Conservation (phyloP, 2,113 vertebrate genomes). For the Genyomyrus donnyi region DNA sequence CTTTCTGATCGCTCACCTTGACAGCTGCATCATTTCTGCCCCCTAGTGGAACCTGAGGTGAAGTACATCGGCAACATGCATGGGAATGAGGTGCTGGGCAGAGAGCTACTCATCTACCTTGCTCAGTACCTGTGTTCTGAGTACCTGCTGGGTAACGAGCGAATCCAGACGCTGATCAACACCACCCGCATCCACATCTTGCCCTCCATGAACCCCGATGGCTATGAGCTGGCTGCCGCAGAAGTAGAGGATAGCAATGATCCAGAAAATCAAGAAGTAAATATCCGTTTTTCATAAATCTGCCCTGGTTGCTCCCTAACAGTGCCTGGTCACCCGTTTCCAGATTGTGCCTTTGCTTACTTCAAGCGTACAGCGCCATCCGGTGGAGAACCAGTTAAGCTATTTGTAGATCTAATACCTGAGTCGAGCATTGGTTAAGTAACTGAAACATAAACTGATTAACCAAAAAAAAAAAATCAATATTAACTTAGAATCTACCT, state of each 20-base stretch:
- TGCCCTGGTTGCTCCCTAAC: slow-evolving; percentile 7
- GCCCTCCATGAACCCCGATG: slow-evolving; percentile 92
- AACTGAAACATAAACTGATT: neutral
- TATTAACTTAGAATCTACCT: neutral
- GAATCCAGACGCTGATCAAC: slow-evolving; percentile 78
- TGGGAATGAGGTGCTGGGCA: slow-evolving; percentile 82
- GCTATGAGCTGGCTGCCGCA: slow-evolving; percentile 76
- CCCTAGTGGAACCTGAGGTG: slow-evolving; percentile 84
- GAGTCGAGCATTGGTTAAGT: neutral
- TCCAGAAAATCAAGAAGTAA: slow-evolving; percentile 45
- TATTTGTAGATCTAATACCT: neutral
- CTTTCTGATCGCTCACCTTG: neutral
- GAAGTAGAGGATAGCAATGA: slow-evolving; percentile 51
- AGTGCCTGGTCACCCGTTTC: slow-evolving; percentile 1
- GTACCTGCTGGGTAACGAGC: slow-evolving; percentile 72
- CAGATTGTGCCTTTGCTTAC: neutral
- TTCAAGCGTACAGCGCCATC: neutral
- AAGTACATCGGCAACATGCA: slow-evolving; percentile 90
- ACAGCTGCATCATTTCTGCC: slow-evolving; percentile 21
- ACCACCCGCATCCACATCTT: slow-evolving; percentile 85
- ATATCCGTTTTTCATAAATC: neutral
- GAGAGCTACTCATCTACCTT: slow-evolving; percentile 80
- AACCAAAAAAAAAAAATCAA: too few relatives aligned
- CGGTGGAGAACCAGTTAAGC: neutral
- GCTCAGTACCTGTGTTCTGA: slow-evolving; percentile 84